phyloP scores from a whole-genome alignment of 2,888 invertebrate genomes.

The Andrena bucephala region DNA sequence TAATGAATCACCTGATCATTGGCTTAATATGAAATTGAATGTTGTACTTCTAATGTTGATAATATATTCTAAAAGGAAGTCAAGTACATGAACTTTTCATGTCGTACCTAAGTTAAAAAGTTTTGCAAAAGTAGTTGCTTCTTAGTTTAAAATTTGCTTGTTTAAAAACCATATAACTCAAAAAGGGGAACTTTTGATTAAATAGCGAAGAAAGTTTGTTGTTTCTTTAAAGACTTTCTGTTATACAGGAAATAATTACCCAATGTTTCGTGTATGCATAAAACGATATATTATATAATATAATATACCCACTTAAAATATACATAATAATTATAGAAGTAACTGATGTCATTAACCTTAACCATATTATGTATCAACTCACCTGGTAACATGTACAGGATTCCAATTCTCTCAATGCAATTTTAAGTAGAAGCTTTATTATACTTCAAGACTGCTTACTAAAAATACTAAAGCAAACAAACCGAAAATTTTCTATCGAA shows the following conservation, averaged over 20 bases:
- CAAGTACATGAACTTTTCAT: no score
- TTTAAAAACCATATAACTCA: background rate
- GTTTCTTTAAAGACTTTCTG: background rate
- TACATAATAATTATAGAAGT: background rate
- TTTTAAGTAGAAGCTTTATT: conserved; percentile 8
- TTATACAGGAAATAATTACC: background rate
- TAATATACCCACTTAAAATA: background rate
- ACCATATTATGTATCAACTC: conserved; percentile 31
- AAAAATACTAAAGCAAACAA: background rate
- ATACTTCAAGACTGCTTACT: conserved; percentile 10
- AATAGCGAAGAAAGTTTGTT: background rate
- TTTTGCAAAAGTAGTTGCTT: no score
- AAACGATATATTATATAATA: background rate
- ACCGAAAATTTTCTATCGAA: background rate
- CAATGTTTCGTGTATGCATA: background rate
- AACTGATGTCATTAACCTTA: conserved; percentile 24
- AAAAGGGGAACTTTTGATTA: background rate
- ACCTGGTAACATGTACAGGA: conserved; percentile 42
- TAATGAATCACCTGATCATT: no score
- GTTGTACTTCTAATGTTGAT: no score
- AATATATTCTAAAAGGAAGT: no score
- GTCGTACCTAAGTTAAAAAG: no score
- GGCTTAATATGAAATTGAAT: no score
- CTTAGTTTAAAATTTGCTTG: no score
- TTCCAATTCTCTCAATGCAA: conserved; percentile 12